phyloP scores from a whole-genome alignment of 2,113 vertebrate genomes.

The Dipodomys spectabilis region DNA sequence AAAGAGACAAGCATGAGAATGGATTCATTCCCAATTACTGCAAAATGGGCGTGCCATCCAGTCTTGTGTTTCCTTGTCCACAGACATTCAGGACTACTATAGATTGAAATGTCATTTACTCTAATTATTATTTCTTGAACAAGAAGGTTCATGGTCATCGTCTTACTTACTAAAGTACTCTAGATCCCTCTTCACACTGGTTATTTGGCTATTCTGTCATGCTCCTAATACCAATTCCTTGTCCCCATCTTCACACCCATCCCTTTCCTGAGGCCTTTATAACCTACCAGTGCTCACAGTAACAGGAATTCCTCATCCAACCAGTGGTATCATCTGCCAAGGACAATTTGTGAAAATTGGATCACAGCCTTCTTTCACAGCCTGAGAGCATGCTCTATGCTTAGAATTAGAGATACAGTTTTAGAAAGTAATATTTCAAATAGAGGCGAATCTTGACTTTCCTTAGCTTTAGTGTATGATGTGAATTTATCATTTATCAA shows the following conservation, averaged over 20 bases:
- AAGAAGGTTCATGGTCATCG: constrained; percentile 11
- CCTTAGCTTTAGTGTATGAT: background rate
- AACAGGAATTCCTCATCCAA: constrained; percentile 1
- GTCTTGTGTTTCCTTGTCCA: background rate
- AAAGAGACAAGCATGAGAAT: background rate
- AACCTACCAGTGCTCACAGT: background rate
- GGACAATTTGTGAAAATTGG: constrained; percentile 20
- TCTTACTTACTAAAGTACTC: constrained; percentile 34
- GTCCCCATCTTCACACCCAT: background rate
- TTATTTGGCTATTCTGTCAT: background rate
- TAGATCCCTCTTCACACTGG: background rate
- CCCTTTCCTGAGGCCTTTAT: background rate
- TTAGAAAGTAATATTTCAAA: constrained; percentile 19
- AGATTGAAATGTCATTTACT: background rate
- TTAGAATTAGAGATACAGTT: constrained; percentile 39
- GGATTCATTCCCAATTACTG: background rate
- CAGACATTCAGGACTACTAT: background rate
- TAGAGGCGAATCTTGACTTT: constrained; percentile 27
- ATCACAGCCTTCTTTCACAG: constrained; percentile 6
- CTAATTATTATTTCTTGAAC: constrained; percentile 51
- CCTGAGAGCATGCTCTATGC: background rate
- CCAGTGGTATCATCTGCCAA: constrained; percentile 27
- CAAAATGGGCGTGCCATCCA: background rate
- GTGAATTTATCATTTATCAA: background rate
- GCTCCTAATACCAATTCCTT: background rate